Evolutionary conservation across 2,888 invertebrate genomes (phyloP).

Genomic region (Theretra japonica): DNA sequence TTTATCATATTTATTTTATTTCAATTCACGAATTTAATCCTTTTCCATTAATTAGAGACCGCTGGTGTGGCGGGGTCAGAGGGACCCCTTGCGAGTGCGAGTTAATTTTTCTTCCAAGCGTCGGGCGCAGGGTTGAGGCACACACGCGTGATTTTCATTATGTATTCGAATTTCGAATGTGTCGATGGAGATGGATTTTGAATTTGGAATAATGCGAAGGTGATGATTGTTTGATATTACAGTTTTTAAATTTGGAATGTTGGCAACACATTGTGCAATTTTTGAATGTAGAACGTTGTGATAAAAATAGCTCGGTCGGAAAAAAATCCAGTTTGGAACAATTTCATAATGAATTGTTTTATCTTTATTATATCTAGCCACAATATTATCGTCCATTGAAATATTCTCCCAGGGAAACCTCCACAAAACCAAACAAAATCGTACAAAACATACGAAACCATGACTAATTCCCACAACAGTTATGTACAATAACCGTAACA

Average conservation of each 20-base stretch:
- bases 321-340: no score
- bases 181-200: background rate
- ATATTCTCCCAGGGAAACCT: background rate
- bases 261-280: background rate
- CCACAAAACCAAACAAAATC: constrained; percentile 13
- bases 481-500: constrained; percentile 19
- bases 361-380: background rate
- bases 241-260: background rate
- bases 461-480: constrained; percentile 16
- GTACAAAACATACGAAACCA: constrained; percentile 12
- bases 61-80: constrained; percentile 73
- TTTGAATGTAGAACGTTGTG: no score
- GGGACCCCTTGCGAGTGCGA: constrained; percentile 64
- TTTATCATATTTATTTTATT: constrained; percentile 85
- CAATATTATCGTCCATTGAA: background rate
- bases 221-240: background rate
- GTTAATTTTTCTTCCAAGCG: constrained; percentile 78
- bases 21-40: constrained; percentile 85
- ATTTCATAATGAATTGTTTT: no score
- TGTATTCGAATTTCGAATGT: background rate
- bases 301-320: no score
- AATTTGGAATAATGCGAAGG: background rate
- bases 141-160: background rate
- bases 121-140: constrained; percentile 56
- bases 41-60: constrained; percentile 85